Evolutionary conservation across 2,113 vertebrate genomes (phyloP).

Genomic region (Otis tarda): DNA sequence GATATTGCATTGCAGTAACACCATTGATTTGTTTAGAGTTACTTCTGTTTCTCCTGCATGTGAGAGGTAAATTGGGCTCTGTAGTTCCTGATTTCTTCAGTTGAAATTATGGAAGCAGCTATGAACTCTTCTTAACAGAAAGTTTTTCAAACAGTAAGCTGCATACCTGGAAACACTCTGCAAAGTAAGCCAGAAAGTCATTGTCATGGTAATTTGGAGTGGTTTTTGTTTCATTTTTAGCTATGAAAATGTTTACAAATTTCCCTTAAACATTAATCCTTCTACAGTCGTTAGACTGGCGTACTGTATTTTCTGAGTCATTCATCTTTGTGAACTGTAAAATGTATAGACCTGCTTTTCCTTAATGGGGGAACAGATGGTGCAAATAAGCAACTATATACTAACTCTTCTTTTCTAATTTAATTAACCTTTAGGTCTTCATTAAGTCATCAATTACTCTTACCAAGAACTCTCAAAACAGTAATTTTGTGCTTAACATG

Average conservation of each 20-base stretch:
- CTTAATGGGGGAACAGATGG: accelerated
- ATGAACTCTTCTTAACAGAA: not conserved
- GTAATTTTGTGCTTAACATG: not conserved
- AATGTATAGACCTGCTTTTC: not conserved
- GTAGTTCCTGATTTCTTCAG: not conserved
- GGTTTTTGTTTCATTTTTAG: not conserved
- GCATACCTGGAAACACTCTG: not conserved
- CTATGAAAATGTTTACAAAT: not conserved
- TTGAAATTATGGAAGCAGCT: not conserved
- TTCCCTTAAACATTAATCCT: not conserved
- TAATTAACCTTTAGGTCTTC: not conserved
- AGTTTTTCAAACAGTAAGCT: not conserved
- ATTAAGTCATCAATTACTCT: not conserved
- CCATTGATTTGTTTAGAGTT: not conserved
- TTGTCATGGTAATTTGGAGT: not conserved
- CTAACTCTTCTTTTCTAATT: not conserved
- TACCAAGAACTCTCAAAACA: not conserved
- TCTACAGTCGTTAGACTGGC: not conserved
- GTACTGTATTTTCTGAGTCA: not conserved
- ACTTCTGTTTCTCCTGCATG: not conserved
- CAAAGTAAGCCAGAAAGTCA: not conserved
- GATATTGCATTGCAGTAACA: not conserved
- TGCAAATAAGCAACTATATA: not conserved
- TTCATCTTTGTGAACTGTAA: not conserved
- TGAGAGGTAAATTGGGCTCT: not conserved